These are phyloP conservation scores for Dipodomys stephensi DNA, from an alignment of 2,113 vertebrate species.

Conservation along the genomic window DNA sequence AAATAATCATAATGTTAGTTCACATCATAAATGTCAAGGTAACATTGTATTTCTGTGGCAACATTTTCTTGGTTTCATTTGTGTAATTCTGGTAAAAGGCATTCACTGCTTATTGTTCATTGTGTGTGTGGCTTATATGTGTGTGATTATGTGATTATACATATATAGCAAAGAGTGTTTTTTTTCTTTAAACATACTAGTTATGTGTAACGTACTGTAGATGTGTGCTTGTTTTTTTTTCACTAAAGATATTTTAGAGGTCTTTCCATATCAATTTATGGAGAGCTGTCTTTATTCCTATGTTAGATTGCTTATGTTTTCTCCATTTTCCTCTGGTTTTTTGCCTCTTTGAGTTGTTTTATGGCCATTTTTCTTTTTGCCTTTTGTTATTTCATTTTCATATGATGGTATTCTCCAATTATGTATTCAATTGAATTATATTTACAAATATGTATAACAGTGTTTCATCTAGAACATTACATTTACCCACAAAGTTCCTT, in stretches of 20 bases:
- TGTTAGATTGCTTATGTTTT: conserved; percentile 1
- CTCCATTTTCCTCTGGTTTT: background rate
- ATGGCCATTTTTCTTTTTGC: background rate
- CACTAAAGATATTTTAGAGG: background rate
- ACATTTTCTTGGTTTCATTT: conserved; percentile 40
- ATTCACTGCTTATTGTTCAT: background rate
- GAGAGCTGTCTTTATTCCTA: background rate
- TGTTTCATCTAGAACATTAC: background rate
- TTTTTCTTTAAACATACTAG: background rate
- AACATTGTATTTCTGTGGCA: background rate
- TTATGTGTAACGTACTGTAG: background rate
- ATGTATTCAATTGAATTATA: background rate
- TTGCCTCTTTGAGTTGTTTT: background rate
- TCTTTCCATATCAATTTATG: background rate
- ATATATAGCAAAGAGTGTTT: background rate
- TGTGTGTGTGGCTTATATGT: background rate
- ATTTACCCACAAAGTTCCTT: background rate
- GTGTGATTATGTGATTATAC: background rate
- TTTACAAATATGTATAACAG: background rate
- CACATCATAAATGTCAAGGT: background rate
- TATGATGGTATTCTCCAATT: background rate
- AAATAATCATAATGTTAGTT: conserved; percentile 17
- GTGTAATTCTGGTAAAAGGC: conserved; percentile 29
- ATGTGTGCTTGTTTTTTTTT: background rate
- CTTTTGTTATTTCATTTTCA: background rate